Percentiles rank a stretch among this genome's conserved stretches.
Evolutionary conservation across 2,113 vertebrate species (phyloP).

Genomic region (Pycnonotus jocosus): DNA sequence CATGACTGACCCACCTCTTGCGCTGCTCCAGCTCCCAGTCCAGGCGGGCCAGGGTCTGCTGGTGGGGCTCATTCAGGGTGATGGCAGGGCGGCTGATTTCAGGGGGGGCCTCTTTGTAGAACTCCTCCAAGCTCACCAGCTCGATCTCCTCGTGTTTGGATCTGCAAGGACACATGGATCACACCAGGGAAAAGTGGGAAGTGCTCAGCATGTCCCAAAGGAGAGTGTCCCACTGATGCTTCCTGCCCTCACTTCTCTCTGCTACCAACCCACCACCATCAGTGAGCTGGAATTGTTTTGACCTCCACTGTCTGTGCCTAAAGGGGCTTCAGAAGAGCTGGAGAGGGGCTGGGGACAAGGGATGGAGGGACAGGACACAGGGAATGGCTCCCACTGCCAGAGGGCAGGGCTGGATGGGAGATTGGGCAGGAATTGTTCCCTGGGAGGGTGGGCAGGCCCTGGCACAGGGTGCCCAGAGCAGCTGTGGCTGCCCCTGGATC

Average conservation of each 20-base stretch:
- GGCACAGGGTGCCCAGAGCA: neutral
- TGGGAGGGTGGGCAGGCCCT: neutral
- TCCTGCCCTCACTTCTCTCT: neutral
- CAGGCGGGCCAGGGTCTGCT: conserved; percentile 92
- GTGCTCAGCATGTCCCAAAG: fast-evolving
- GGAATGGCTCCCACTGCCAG: neutral
- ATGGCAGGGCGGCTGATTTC: conserved; percentile 86
- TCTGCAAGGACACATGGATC: conserved; percentile 48
- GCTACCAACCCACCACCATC: fast-evolving
- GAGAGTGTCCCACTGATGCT: neutral
- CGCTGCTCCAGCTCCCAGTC: conserved; percentile 99
- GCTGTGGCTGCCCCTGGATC: neutral
- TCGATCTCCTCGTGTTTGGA: conserved; percentile 98
- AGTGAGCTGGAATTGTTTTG: neutral
- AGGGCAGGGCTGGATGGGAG: fast-evolving
- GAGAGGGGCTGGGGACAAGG: neutral
- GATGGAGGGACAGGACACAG: fast-evolving
- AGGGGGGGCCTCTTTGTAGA: conserved; percentile 85
- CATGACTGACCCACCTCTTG: conserved; percentile 75
- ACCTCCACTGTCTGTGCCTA: neutral
- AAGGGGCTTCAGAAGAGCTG: neutral
- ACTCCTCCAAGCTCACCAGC: conserved; percentile 88
- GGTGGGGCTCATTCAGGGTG: conserved; percentile 88
- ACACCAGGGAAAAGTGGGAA: neutral
- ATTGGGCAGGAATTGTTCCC: neutral